Conservation (phyloP, 2,888 invertebrate genomes). For the Xylophagus ater region DNA sequence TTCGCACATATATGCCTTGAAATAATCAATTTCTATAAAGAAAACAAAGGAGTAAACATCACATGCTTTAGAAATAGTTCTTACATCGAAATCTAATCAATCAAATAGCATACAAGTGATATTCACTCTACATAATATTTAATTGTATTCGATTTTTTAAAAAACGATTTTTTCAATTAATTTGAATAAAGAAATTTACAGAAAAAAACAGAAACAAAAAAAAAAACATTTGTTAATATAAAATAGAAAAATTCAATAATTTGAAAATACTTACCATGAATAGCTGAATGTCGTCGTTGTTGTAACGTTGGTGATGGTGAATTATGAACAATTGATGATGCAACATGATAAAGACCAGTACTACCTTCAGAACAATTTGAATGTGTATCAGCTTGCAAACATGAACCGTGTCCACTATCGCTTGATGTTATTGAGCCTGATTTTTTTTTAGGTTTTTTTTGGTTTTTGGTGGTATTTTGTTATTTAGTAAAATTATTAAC, state of each 20-base stretch:
- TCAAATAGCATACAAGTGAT: too few relatives aligned
- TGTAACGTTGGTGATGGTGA: constrained; percentile 39
- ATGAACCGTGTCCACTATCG: constrained; percentile 80
- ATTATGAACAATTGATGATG: constrained; percentile 24
- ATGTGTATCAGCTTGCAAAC: constrained; percentile 43
- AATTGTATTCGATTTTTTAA: background rate
- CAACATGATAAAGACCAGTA: constrained; percentile 25
- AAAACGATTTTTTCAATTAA: too few relatives aligned
- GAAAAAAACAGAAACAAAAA: background rate
- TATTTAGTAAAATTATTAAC: too few relatives aligned
- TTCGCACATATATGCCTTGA: too few relatives aligned
- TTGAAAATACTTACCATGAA: constrained; percentile 40
- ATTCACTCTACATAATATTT: too few relatives aligned
- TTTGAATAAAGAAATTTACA: background rate
- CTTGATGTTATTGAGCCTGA: constrained; percentile 82
- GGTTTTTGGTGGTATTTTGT: too few relatives aligned
- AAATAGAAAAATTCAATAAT: background rate
- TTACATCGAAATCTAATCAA: too few relatives aligned
- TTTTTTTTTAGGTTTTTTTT: constrained; percentile 13
- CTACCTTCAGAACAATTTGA: constrained; percentile 22
- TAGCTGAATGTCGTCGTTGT: constrained; percentile 43
- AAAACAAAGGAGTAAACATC: too few relatives aligned
- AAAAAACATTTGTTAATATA: background rate
- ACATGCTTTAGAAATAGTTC: too few relatives aligned
- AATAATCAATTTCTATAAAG: too few relatives aligned